Base-by-base conservation (phyloP, 1,140 invertebrate genomes). In the Lepidotrigona ventralis region DNA sequence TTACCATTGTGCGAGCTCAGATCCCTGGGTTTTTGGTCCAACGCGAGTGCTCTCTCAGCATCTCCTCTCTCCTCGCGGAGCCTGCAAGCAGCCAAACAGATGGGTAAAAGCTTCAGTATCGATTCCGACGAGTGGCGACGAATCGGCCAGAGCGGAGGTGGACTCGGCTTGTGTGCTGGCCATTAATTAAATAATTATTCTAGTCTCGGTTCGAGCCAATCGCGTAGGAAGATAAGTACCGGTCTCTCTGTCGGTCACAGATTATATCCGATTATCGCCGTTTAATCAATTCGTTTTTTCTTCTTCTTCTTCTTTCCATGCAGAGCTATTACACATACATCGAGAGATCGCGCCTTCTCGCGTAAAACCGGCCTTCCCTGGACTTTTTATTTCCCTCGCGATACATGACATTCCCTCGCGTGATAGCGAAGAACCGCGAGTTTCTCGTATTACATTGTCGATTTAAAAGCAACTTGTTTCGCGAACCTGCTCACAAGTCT, bases 1-100 rank as follows among this genome's bases (percentile, higher is more conserved):
- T 96, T 95, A 98, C 97, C 97, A 95, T 98, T 97, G 94, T 97
- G 96, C 92, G 97, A 97, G 94, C 96, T 98, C 84, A 96, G 95
- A 94, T 97, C 97, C 90, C 97, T 95, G 85, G 96, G 96, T 95
- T 98, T 98, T 91, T 96, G 95, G 87, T 98, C 97, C 93, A 97
- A 95, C 74, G 95, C 96, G 91, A 96, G 95, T 82, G 96, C 96
- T 94, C 97, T 95, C 91, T 97, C 97, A 87, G 96, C 96, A 89
- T 97, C 97, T 79, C 96, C 96, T 92, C 97, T 95, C 94, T 98
- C 97, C 92, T 98, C 97, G 89, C 97, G 95, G 94, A 98, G 95
- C 95, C 97, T 97, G 96, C 33, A 96, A 96, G 93, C 95, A 95
- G 89, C 89, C 63, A 84, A 87, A 72, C 56, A 85, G 93, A 94